Evolutionary conservation across 1,140 invertebrate species (phyloP).

Genomic region (Papilio polytes): DNA sequence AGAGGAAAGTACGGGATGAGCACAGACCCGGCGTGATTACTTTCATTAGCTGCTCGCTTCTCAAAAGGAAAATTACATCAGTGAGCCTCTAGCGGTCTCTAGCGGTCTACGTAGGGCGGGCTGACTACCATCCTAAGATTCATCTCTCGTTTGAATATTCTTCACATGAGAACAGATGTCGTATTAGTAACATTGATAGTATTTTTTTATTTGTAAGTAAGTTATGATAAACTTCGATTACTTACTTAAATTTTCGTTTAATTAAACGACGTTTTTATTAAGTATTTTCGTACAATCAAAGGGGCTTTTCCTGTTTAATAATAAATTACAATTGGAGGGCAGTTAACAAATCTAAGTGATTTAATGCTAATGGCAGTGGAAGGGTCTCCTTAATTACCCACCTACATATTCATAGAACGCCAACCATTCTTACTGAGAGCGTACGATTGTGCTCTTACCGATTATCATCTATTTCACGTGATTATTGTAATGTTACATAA

Average conservation of each 20-base stretch:
- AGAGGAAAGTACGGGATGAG: not conserved
- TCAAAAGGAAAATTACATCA: constrained; percentile 14
- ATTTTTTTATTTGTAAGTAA: too few relatives aligned
- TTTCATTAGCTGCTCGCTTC: constrained; percentile 10
- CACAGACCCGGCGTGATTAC: not conserved
- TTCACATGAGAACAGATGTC: not conserved
- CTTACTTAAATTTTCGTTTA: not conserved
- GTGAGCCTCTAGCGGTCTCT: not conserved
- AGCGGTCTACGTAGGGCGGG: not conserved
- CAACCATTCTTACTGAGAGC: not conserved
- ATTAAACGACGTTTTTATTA: not conserved
- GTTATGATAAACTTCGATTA: too few relatives aligned
- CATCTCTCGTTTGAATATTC: not conserved
- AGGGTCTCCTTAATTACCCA: constrained; percentile 8
- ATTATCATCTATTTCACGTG: not conserved
- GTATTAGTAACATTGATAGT: too few relatives aligned
- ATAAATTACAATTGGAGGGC: constrained; percentile 4
- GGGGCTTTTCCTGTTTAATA: not conserved
- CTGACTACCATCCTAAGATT: not conserved
- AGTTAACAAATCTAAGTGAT: constrained; percentile 26
- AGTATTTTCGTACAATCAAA: not conserved
- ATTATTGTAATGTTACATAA: not conserved
- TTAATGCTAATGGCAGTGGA: constrained; percentile 19
- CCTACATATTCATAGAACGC: constrained; percentile 12
- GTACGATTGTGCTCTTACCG: not conserved